These are phyloP conservation scores for Pygmarrhopalites habei DNA, from an alignment of 1,140 invertebrate species.

Conservation along the genomic window DNA sequence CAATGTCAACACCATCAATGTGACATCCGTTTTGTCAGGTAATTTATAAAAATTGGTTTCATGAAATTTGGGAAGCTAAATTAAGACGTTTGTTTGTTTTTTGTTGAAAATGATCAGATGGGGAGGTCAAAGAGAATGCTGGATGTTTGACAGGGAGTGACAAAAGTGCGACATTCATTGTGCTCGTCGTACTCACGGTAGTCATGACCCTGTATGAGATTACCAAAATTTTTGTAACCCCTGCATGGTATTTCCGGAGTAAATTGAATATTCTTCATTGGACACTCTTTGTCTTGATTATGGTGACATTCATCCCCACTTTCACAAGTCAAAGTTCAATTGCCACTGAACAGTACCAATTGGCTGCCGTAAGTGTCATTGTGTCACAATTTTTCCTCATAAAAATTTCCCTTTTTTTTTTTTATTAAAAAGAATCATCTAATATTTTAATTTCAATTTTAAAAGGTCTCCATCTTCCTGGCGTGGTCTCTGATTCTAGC, in stretches of 20 bases:
- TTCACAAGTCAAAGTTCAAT: slow-evolving; percentile 19
- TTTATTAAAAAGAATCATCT: background rate
- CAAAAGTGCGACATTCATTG: background rate
- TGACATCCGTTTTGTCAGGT: background rate
- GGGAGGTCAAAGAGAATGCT: background rate
- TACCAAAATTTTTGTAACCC: slow-evolving; percentile 25
- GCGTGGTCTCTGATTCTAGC: slow-evolving; percentile 32
- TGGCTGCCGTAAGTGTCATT: slow-evolving; percentile 25
- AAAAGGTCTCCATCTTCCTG: slow-evolving; percentile 31
- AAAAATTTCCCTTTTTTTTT: background rate
- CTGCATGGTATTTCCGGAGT: slow-evolving; percentile 25
- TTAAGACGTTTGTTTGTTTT: background rate
- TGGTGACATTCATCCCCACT: slow-evolving; percentile 26
- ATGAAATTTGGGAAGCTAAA: too few relatives aligned
- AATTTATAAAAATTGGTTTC: background rate
- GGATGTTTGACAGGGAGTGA: background rate
- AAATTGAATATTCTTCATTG: slow-evolving; percentile 22
- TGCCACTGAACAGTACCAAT: slow-evolving; percentile 28
- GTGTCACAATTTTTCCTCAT: background rate
- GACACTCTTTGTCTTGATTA: slow-evolving; percentile 28
- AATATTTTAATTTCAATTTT: background rate
- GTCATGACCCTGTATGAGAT: slow-evolving; percentile 28
- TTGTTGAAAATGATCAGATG: background rate
- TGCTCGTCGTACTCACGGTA: slow-evolving; percentile 23
- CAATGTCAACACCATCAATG: background rate